These are phyloP conservation scores for Drosophila pullipes DNA, from an alignment of 2,888 invertebrate species.

Conservation along the genomic window DNA sequence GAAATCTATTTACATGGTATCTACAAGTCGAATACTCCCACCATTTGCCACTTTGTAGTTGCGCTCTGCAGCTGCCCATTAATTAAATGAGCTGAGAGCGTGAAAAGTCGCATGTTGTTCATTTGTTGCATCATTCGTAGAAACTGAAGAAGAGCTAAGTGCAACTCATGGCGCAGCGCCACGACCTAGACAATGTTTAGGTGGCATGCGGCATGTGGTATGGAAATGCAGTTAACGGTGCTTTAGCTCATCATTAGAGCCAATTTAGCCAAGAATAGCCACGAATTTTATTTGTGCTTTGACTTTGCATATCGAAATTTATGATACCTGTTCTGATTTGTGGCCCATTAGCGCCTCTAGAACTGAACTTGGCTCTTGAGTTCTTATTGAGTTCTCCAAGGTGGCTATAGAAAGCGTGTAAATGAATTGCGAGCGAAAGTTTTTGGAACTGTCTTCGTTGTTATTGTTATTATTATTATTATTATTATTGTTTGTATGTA, in stretches of 20 bases:
- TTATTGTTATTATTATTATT: slow-evolving; percentile 58
- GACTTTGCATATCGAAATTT: slow-evolving; percentile 31
- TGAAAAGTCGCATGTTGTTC: slow-evolving; percentile 72
- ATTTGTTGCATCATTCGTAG: slow-evolving; percentile 66
- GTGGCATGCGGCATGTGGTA: slow-evolving; percentile 33
- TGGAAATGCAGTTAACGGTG: slow-evolving; percentile 54
- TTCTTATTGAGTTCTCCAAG: too few species aligned
- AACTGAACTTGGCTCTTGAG: slow-evolving; percentile 27
- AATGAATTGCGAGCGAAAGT: slow-evolving; percentile 59
- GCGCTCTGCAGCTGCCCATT: slow-evolving; percentile 44
- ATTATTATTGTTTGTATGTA: slow-evolving; percentile 70
- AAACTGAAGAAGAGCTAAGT: slow-evolving; percentile 21
- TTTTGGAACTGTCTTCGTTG: slow-evolving; percentile 25
- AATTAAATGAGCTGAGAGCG: slow-evolving; percentile 72
- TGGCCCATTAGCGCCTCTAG: slow-evolving; percentile 57
- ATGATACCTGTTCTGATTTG: slow-evolving; percentile 48
- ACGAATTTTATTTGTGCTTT: slow-evolving; percentile 1
- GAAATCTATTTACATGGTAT: slow-evolving; percentile 3
- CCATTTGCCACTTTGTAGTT: neutral
- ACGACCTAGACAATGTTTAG: slow-evolving; percentile 50
- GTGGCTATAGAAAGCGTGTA: slow-evolving; percentile 53
- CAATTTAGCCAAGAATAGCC: slow-evolving; percentile 11
- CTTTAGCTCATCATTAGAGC: slow-evolving; percentile 35
- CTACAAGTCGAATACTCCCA: neutral
- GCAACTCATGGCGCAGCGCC: slow-evolving; percentile 52